Percentiles rank a stretch among this genome's conserved stretches.
Evolutionary conservation across 1,140 invertebrate genomes (phyloP).

Genomic region (Zaprionus vittiger): DNA sequence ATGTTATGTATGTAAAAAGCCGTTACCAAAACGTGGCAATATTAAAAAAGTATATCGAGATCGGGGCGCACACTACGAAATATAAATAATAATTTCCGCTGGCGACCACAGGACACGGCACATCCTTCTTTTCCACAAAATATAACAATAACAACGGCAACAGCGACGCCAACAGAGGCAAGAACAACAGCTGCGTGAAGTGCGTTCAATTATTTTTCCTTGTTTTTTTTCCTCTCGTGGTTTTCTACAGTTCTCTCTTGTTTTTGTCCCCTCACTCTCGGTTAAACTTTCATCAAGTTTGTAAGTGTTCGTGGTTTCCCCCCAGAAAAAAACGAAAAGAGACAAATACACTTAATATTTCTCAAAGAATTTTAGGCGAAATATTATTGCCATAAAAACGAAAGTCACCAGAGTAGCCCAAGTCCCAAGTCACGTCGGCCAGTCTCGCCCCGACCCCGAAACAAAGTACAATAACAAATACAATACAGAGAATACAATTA

Average conservation of each 20-base stretch:
- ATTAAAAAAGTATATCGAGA: constrained; percentile 61
- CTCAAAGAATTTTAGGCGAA: constrained; percentile 61
- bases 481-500: constrained; percentile 11
- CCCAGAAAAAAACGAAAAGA: constrained; percentile 39
- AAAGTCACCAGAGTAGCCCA: constrained; percentile 37
- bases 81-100: constrained; percentile 81
- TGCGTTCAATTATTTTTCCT: constrained; percentile 75
- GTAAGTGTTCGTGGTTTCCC: constrained; percentile 14
- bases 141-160: constrained; percentile 28
- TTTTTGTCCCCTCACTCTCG: constrained; percentile 26
- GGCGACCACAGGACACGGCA: constrained; percentile 68
- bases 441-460: constrained; percentile 16
- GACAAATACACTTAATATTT: constrained; percentile 36
- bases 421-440: constrained; percentile 29
- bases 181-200: constrained; percentile 76
- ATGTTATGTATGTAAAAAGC: constrained; percentile 21
- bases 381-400: constrained; percentile 59
- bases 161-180: constrained; percentile 29
- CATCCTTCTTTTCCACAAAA: constrained; percentile 56
- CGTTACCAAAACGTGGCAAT: constrained; percentile 47
- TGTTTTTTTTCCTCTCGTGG: constrained; percentile 14
- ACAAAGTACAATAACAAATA: constrained; percentile 12
- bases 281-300: constrained; percentile 76
- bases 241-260: constrained; percentile 18
- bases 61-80: constrained; percentile 52